These are phyloP conservation scores for Drosophila buzzatii DNA, from an alignment of 2,888 invertebrate genomes.

Conservation along the genomic window DNA sequence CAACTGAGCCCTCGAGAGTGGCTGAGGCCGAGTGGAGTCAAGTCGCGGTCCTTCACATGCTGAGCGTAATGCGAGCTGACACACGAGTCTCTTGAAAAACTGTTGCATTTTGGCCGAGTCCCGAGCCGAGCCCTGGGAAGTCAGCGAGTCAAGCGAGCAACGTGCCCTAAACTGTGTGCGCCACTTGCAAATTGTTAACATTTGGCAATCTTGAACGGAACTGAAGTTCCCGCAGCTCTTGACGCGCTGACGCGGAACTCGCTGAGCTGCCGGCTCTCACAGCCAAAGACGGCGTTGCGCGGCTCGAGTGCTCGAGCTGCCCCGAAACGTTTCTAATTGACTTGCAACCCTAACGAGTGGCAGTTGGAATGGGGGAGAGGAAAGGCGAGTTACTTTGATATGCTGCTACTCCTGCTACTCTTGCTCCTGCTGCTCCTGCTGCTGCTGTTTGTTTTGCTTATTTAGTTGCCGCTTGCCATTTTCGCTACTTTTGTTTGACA, in stretches of 20 bases:
- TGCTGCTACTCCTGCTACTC: background rate
- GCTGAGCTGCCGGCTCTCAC: slow-evolving; percentile 11
- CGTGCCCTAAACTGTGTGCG: slow-evolving; percentile 61
- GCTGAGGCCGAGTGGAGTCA: slow-evolving; percentile 20
- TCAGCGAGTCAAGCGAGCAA: slow-evolving; percentile 6
- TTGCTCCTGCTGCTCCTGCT: too few relatives aligned
- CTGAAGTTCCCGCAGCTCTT: slow-evolving; percentile 17
- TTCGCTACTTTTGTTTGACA: slow-evolving; percentile 65
- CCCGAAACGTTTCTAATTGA: slow-evolving; percentile 74
- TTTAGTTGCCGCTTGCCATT: slow-evolving; percentile 72
- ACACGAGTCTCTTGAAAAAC: slow-evolving; percentile 70
- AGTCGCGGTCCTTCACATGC: slow-evolving; percentile 19
- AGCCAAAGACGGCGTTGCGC: slow-evolving; percentile 25
- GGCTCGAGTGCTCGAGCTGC: slow-evolving; percentile 49
- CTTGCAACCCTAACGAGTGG: slow-evolving; percentile 53
- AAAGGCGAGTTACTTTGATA: background rate
- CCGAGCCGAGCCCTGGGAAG: slow-evolving; percentile 52
- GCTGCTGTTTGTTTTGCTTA: slow-evolving; percentile 72
- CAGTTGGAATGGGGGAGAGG: background rate
- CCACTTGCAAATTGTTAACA: slow-evolving; percentile 77
- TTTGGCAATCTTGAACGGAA: slow-evolving; percentile 47
- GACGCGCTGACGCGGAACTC: background rate
- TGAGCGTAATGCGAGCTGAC: slow-evolving; percentile 75
- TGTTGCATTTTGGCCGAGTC: slow-evolving; percentile 64
- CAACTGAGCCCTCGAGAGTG: slow-evolving; percentile 24